These are phyloP conservation scores for Mythimna albipuncta DNA, from an alignment of 2,888 invertebrate genomes.

Conservation along the genomic window DNA sequence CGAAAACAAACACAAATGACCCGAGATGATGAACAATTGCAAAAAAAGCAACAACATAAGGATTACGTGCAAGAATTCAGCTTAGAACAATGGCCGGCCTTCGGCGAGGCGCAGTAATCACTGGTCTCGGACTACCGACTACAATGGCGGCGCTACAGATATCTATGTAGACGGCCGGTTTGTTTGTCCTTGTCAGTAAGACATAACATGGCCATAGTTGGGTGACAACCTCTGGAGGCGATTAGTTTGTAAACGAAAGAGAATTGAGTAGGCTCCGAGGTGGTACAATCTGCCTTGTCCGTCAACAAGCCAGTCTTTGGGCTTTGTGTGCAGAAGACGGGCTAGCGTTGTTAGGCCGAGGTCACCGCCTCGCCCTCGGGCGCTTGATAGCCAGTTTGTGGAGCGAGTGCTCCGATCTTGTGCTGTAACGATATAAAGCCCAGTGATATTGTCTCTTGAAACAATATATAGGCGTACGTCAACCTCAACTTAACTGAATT, in stretches of 20 bases:
- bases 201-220: constrained; percentile 62
- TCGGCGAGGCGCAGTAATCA: constrained; percentile 86
- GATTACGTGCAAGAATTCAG: constrained; percentile 86
- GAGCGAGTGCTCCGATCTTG: constrained; percentile 23
- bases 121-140: constrained; percentile 69
- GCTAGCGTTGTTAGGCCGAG: constrained; percentile 25
- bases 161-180: constrained; percentile 59
- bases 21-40: constrained; percentile 60
- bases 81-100: constrained; percentile 87
- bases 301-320: constrained; percentile 29
- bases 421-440: constrained; percentile 12
- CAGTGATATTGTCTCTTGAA: neutral
- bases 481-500: neutral
- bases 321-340: constrained; percentile 36
- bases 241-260: constrained; percentile 58
- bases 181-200: constrained; percentile 68
- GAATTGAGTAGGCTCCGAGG: constrained; percentile 50
- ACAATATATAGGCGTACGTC: neutral
- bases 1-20: constrained; percentile 54
- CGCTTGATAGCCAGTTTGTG: constrained; percentile 40
- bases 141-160: constrained; percentile 61
- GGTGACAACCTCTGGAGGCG: constrained; percentile 47
- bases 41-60: constrained; percentile 74
- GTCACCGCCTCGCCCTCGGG: constrained; percentile 31
- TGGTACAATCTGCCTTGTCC: constrained; percentile 36